Evolutionary conservation across 2,888 invertebrate genomes (phyloP).

Genomic region (Pteria penguin): DNA sequence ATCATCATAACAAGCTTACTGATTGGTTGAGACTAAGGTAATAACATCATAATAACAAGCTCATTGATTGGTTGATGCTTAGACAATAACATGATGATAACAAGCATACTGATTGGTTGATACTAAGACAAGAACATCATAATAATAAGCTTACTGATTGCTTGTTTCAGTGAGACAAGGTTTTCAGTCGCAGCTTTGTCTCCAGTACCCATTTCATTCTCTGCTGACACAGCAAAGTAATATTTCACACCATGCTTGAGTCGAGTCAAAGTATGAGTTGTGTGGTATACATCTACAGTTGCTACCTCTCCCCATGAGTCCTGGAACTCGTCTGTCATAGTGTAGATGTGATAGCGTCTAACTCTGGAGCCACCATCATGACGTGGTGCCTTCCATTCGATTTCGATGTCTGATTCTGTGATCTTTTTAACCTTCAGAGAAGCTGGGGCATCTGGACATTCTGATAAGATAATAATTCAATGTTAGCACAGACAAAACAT

Average conservation of each 20-base stretch:
- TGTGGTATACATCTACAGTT: slow-evolving; percentile 60
- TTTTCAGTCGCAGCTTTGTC: slow-evolving; percentile 85
- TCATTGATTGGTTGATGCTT: too few relatives aligned
- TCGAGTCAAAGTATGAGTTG: slow-evolving; percentile 50
- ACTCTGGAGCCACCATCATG: slow-evolving; percentile 74
- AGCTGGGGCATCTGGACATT: slow-evolving; percentile 61
- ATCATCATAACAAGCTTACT: too few relatives aligned
- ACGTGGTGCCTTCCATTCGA: slow-evolving; percentile 77
- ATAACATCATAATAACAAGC: too few relatives aligned
- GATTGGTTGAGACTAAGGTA: too few relatives aligned
- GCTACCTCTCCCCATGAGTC: slow-evolving; percentile 59
- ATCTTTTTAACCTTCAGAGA: slow-evolving; percentile 55
- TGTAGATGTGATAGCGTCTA: slow-evolving; percentile 68
- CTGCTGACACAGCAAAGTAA: slow-evolving; percentile 93
- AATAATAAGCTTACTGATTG: slow-evolving; percentile 58
- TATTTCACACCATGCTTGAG: slow-evolving; percentile 90
- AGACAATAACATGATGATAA: too few relatives aligned
- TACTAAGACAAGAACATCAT: too few relatives aligned
- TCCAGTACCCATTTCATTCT: slow-evolving; percentile 93
- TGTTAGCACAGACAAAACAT: too few relatives aligned
- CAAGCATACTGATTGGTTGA: background rate
- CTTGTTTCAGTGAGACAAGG: slow-evolving; percentile 64
- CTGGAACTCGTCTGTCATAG: slow-evolving; percentile 58
- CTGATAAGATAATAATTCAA: too few relatives aligned
- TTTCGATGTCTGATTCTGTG: slow-evolving; percentile 57